phyloP scores from a whole-genome alignment of 2,888 invertebrate species.

The Neria commutata region DNA sequence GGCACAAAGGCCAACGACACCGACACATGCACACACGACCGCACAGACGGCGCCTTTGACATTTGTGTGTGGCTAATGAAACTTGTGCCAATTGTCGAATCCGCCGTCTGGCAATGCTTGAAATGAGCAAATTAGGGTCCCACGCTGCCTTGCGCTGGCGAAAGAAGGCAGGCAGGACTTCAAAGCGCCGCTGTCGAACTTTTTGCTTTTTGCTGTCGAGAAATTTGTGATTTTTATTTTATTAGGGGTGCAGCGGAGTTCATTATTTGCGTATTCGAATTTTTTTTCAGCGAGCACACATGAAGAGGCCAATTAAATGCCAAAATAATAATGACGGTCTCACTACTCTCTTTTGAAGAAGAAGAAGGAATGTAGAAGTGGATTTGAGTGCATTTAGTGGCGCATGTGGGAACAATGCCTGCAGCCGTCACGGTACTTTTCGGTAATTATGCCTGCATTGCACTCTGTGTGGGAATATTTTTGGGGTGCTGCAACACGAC shows the following conservation, averaged over 20 bases:
- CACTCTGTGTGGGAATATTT: not conserved
- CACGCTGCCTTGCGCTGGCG: not conserved
- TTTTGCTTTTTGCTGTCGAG: not conserved
- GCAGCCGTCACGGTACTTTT: slow-evolving; percentile 5
- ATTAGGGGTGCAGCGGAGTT: not conserved
- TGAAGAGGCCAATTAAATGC: slow-evolving; percentile 7
- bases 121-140: not conserved
- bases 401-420: not conserved
- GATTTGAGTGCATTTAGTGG: not conserved
- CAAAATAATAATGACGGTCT: not conserved
- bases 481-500: too few relatives aligned
- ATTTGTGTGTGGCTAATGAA: slow-evolving; percentile 1
- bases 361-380: too few relatives aligned
- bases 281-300: not conserved
- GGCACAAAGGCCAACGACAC: not conserved
- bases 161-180: not conserved
- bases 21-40: not conserved
- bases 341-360: too few relatives aligned
- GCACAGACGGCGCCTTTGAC: not conserved
- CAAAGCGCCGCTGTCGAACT: not conserved
- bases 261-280: slow-evolving; percentile 8
- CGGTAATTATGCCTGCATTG: not conserved
- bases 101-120: not conserved
- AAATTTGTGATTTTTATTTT: not conserved
- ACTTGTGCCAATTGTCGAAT: slow-evolving; percentile 3